These are phyloP conservation scores for Gopherus evgoodei DNA, from an alignment of 2,113 vertebrate species.

Conservation along the genomic window DNA sequence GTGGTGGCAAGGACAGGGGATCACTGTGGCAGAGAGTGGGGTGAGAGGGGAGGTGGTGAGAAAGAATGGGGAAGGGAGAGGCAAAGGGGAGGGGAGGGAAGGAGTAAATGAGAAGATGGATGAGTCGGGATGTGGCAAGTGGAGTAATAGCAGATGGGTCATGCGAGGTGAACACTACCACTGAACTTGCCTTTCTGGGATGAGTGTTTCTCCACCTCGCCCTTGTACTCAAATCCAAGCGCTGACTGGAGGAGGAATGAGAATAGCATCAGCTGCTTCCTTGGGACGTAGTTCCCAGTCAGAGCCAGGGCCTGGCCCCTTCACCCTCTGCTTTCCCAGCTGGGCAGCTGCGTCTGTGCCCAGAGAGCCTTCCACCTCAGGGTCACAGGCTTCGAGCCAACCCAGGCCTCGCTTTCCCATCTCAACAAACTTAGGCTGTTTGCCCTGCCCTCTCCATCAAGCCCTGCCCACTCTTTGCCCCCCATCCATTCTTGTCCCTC, in stretches of 20 bases:
- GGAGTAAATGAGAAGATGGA: not conserved
- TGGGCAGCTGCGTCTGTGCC: accelerated
- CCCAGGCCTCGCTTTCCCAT: not conserved
- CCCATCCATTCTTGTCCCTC: no score
- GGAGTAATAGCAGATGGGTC: not conserved
- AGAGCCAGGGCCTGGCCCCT: not conserved
- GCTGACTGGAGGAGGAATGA: slow-evolving; percentile 86
- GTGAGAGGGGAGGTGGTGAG: not conserved
- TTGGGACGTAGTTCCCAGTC: not conserved
- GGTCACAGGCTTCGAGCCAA: not conserved
- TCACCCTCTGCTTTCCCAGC: not conserved
- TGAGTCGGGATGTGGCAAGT: not conserved
- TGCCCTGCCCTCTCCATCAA: not conserved
- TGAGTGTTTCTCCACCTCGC: slow-evolving; percentile 88
- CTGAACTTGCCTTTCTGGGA: slow-evolving; percentile 90
- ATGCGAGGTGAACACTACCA: not conserved
- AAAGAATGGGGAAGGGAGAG: not conserved
- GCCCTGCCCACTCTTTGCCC: not conserved
- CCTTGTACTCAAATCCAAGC: slow-evolving; percentile 93
- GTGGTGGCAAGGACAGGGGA: accelerated
- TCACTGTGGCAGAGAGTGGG: not conserved
- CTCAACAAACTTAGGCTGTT: not conserved
- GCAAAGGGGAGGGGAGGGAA: not conserved
- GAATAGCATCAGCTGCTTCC: not conserved
- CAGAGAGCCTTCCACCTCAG: not conserved